phyloP scores from a whole-genome alignment of 2,797 vertebrate species.

The Sphenodon punctatus region DNA sequence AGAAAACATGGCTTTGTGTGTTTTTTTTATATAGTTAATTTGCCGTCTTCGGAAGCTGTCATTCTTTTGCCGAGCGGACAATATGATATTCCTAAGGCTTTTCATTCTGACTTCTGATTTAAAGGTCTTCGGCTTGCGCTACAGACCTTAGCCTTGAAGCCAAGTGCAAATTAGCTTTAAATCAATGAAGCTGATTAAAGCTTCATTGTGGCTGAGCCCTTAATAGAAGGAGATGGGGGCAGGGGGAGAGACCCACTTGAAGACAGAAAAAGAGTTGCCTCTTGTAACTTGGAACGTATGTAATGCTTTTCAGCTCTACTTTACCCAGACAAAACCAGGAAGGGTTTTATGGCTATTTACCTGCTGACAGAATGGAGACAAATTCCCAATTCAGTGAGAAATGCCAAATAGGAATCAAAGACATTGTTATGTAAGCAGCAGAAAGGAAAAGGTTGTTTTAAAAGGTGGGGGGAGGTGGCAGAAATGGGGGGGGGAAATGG shows the following conservation, averaged over 20 bases:
- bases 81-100: conserved; percentile 77
- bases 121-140: conserved; percentile 80
- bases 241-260: conserved; percentile 75
- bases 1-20: conserved; percentile 70
- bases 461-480: neutral
- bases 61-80: conserved; percentile 70
- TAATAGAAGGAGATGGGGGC: conserved; percentile 65
- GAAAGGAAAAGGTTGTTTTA: conserved; percentile 68
- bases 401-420: conserved; percentile 89
- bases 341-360: conserved; percentile 80
- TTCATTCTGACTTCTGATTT: conserved; percentile 77
- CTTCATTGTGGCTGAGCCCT: conserved; percentile 75
- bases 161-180: conserved; percentile 85
- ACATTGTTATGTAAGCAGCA: conserved; percentile 82
- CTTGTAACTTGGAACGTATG: conserved; percentile 78
- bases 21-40: conserved; percentile 70
- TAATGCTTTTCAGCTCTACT: conserved; percentile 75
- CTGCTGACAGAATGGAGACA: conserved; percentile 78
- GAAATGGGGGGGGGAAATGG: conserved; percentile 46
- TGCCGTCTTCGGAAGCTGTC: conserved; percentile 68
- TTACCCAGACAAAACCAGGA: conserved; percentile 74
- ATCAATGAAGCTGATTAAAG: conserved; percentile 86
- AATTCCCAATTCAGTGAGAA: conserved; percentile 83
- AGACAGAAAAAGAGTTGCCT: conserved; percentile 76
- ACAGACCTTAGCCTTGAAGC: conserved; percentile 81